These are phyloP conservation scores for Morpho helenor DNA, from an alignment of 2,888 invertebrate species.

Conservation along the genomic window DNA sequence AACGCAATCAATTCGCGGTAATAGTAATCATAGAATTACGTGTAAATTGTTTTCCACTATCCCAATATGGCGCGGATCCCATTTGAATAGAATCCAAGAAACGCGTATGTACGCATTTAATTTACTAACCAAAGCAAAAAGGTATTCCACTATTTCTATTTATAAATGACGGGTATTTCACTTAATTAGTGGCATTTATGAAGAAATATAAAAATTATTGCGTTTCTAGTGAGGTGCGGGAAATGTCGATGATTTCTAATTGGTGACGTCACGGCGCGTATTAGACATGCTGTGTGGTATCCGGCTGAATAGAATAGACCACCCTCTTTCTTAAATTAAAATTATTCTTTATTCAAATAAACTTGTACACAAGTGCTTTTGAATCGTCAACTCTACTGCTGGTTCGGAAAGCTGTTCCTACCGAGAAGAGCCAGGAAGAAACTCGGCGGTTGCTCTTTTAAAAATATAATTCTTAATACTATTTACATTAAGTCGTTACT, in stretches of 20 bases:
- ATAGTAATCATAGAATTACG: conserved; percentile 26
- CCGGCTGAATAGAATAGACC: too few relatives aligned
- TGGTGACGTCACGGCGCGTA: too few relatives aligned
- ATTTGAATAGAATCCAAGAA: conserved; percentile 30
- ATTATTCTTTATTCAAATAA: too few relatives aligned
- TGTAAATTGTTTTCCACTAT: conserved; percentile 22
- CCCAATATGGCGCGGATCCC: conserved; percentile 18
- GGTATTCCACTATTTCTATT: conserved; percentile 12
- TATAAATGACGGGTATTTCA: conserved; percentile 13
- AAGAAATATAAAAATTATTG: conserved; percentile 14
- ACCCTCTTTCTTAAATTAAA: too few relatives aligned
- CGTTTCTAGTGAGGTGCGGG: conserved; percentile 1
- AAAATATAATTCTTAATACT: too few relatives aligned
- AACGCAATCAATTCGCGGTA: conserved; percentile 23
- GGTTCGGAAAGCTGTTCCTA: too few relatives aligned
- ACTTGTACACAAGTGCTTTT: too few relatives aligned
- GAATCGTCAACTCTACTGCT: too few relatives aligned
- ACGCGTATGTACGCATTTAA: conserved; percentile 12
- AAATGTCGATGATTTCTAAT: neutral
- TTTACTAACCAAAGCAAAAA: conserved; percentile 5
- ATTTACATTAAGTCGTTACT: too few relatives aligned
- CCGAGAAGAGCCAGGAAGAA: too few relatives aligned
- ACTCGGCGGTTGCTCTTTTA: too few relatives aligned
- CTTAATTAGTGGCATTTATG: conserved; percentile 16
- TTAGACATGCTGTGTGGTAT: too few relatives aligned